These are phyloP conservation scores for Tyto alba DNA, from an alignment of 2,113 vertebrate genomes.

Conservation along the genomic window DNA sequence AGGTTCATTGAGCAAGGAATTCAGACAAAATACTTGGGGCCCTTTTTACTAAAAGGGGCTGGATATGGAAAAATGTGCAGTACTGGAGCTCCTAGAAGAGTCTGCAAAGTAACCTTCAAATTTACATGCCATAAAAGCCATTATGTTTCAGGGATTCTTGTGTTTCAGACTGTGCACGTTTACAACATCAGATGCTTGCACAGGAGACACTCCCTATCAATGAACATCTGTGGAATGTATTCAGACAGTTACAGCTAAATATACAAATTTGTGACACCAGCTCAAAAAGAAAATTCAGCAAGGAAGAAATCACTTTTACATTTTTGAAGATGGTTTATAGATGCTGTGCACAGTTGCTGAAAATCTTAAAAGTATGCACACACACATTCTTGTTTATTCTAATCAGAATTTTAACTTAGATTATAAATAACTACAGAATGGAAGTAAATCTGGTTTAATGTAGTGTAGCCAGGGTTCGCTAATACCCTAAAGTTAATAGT, in stretches of 20 bases:
- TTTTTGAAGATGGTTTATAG: not conserved
- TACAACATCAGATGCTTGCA: not conserved
- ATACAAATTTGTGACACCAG: slow-evolving; percentile 1
- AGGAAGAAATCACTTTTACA: not conserved
- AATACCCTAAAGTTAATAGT: not conserved
- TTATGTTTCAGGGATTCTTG: not conserved
- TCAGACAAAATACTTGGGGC: slow-evolving; percentile 60
- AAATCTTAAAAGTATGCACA: not conserved
- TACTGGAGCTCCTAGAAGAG: slow-evolving; percentile 25
- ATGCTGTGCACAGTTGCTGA: not conserved
- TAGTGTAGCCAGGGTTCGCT: not conserved
- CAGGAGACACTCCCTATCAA: not conserved
- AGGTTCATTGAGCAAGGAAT: slow-evolving; percentile 75
- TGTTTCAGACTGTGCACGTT: not conserved
- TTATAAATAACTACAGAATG: not conserved
- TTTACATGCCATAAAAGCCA: not conserved
- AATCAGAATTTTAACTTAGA: not conserved
- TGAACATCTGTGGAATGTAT: slow-evolving; percentile 4
- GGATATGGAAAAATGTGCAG: slow-evolving; percentile 8
- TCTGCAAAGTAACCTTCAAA: slow-evolving; percentile 36
- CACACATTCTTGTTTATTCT: not conserved
- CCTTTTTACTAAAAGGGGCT: slow-evolving; percentile 47
- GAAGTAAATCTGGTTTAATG: not conserved
- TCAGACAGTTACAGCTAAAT: not conserved
- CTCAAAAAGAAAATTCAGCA: not conserved